Evolutionary conservation across 2,888 invertebrate species (phyloP).

Genomic region (Slavum lentiscoides): DNA sequence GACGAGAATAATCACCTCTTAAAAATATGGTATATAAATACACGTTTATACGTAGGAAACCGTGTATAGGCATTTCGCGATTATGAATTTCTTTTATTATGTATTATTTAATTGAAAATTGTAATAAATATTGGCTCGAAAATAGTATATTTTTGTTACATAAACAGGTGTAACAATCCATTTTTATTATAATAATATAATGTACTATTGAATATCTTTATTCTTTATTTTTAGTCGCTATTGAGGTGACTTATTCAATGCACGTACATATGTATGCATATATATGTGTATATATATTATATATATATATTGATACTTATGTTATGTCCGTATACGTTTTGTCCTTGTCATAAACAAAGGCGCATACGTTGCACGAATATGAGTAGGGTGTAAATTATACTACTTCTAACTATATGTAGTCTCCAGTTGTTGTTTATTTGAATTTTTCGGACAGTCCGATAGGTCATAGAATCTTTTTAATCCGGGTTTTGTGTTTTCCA

Average conservation of each 20-base stretch:
- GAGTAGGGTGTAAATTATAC: constrained; percentile 19
- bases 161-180: not conserved
- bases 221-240: not conserved
- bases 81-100: no score
- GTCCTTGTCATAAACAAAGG: constrained; percentile 43
- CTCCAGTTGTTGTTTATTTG: constrained; percentile 14
- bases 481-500: not conserved
- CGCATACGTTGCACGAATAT: not conserved
- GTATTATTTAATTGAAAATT: not conserved
- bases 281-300: no score
- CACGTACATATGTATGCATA: no score
- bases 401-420: not conserved
- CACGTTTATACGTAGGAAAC: no score
- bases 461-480: not conserved
- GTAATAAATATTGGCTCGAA: not conserved
- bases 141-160: not conserved
- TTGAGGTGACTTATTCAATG: not conserved
- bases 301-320: constrained; percentile 6
- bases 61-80: no score
- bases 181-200: not conserved
- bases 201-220: not conserved
- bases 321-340: constrained; percentile 27
- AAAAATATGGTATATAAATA: no score
- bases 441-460: constrained; percentile 9
- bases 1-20: no score